phyloP scores from a whole-genome alignment of 2,797 vertebrate genomes.

The Carcharodon carcharias region DNA sequence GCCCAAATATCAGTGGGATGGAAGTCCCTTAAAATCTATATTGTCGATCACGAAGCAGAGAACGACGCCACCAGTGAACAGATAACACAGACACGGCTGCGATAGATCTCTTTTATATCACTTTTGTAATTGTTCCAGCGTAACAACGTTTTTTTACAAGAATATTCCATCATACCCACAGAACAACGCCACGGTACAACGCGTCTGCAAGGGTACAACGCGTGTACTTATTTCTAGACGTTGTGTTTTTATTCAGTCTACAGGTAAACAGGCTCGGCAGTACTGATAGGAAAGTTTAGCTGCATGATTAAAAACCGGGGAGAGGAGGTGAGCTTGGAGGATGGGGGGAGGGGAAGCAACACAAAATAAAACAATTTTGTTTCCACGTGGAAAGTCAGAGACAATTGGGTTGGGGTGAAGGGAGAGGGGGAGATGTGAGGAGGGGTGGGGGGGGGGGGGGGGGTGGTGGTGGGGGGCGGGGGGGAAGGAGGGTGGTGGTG shows the following conservation, averaged over 20 bases:
- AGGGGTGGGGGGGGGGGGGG: rapidly evolving
- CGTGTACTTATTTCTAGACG: constrained; percentile 24
- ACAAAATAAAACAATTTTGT: background rate
- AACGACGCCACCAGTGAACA: constrained; percentile 21
- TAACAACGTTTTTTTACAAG: constrained; percentile 37
- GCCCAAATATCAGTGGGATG: background rate
- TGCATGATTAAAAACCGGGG: constrained; percentile 18
- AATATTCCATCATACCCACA: constrained; percentile 36
- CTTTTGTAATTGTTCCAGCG: constrained; percentile 35
- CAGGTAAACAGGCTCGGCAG: constrained; percentile 30
- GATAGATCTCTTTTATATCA: constrained; percentile 38
- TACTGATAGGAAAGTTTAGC: constrained; percentile 24
- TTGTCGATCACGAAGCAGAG: constrained; percentile 11
- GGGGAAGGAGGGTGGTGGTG: background rate
- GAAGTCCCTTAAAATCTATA: background rate
- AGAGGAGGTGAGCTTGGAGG: background rate
- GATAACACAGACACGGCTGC: constrained; percentile 33
- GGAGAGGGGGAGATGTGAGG: background rate
- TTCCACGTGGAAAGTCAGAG: constrained; percentile 12
- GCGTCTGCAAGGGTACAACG: constrained; percentile 14
- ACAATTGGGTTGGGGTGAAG: background rate
- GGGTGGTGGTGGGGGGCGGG: too few relatives aligned
- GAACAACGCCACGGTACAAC: constrained; percentile 30
- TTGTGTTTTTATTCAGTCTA: constrained; percentile 17
- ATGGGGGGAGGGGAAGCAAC: background rate